phyloP scores from a whole-genome alignment of 2,888 invertebrate genomes.

The Patella ulyssiponensis region DNA sequence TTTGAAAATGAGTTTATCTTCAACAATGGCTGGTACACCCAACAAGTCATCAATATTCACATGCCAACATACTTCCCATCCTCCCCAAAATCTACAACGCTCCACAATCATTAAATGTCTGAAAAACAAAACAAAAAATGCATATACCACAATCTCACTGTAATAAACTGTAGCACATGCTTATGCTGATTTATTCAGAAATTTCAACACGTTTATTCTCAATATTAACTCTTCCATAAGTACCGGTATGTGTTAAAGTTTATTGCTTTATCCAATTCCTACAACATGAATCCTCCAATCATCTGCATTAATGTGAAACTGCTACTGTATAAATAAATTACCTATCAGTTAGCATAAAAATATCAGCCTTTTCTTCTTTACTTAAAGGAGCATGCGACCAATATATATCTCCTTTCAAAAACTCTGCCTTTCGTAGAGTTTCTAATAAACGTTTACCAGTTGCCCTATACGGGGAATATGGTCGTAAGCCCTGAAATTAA shows the following conservation, averaged over 20 bases:
- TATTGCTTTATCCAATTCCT: too few species aligned
- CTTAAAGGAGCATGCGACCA: slow-evolving; percentile 80
- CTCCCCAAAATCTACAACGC: slow-evolving; percentile 80
- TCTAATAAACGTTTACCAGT: slow-evolving; percentile 80
- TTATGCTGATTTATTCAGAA: not conserved
- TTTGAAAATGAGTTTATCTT: slow-evolving; percentile 79
- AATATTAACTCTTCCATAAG: too few species aligned
- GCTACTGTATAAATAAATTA: slow-evolving; percentile 68
- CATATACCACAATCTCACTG: not conserved
- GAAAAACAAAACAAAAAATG: slow-evolving; percentile 46
- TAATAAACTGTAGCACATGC: not conserved
- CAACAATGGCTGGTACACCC: slow-evolving; percentile 78
- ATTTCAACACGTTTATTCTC: not conserved
- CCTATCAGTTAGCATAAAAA: slow-evolving; percentile 80
- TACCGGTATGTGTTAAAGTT: too few species aligned
- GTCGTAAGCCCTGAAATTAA: slow-evolving; percentile 79
- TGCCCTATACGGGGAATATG: slow-evolving; percentile 82
- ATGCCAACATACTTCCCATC: slow-evolving; percentile 85
- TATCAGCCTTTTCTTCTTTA: slow-evolving; percentile 78
- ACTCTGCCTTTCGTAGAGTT: slow-evolving; percentile 79
- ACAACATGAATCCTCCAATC: not conserved
- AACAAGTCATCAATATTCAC: slow-evolving; percentile 82
- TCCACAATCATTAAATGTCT: slow-evolving; percentile 84
- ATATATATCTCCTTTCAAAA: slow-evolving; percentile 79
- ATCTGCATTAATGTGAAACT: not conserved